Conservation (phyloP, 2,797 vertebrate genomes). For the Scarus forsteni region DNA sequence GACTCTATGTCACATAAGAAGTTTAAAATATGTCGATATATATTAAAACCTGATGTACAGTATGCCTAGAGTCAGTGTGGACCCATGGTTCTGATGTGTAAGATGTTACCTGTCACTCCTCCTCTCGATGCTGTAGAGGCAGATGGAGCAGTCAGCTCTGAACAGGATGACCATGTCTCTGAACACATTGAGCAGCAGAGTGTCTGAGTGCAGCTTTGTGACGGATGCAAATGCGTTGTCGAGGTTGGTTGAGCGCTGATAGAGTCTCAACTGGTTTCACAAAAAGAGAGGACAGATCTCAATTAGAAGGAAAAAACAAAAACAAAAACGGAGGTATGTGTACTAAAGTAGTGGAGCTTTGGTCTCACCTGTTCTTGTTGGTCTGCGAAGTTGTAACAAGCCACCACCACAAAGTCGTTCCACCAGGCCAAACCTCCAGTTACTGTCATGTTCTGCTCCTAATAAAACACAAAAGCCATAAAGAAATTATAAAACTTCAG, state of each 20-base stretch:
- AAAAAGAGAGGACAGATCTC: not conserved
- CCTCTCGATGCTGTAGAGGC: constrained; percentile 95
- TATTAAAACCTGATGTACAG: too few relatives aligned
- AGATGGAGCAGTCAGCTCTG: constrained; percentile 96
- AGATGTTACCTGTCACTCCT: constrained; percentile 87
- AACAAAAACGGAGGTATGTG: too few relatives aligned
- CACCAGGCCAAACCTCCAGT: constrained; percentile 98
- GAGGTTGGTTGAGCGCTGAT: constrained; percentile 93
- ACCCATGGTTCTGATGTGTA: too few relatives aligned
- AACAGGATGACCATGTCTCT: constrained; percentile 95
- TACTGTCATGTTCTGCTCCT: constrained; percentile 99
- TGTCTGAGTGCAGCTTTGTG: constrained; percentile 93
- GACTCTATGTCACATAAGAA: too few relatives aligned
- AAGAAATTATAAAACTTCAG: too few relatives aligned
- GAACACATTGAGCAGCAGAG: constrained; percentile 96
- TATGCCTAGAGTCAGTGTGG: too few relatives aligned
- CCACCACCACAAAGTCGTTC: constrained; percentile 96
- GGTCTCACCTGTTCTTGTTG: constrained; percentile 92
- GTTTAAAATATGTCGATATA: too few relatives aligned
- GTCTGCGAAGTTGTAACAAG: constrained; percentile 96
- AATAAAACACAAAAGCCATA: too few relatives aligned
- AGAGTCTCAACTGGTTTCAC: constrained; percentile 86
- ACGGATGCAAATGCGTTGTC: constrained; percentile 96
- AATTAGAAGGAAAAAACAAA: not conserved
- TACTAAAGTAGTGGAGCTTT: not conserved